These are phyloP conservation scores for Corella eumyota DNA, from an alignment of 23 tunicate genomes.

Conservation along the genomic window DNA sequence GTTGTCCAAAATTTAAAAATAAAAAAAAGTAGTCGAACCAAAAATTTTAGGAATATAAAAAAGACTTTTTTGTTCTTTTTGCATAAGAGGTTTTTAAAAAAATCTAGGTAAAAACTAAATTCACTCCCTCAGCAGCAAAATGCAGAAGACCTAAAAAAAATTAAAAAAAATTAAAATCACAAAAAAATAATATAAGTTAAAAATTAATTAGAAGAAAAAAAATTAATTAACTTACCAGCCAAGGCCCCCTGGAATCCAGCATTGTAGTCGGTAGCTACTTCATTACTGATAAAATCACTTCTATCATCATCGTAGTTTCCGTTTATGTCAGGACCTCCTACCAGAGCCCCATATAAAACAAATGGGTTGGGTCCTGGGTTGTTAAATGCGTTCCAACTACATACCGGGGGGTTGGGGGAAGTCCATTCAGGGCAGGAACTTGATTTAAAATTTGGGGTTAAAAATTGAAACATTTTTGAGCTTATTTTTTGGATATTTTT, in stretches of 20 bases:
- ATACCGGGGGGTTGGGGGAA: conserved; percentile 5
- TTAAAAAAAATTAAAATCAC: too few relatives aligned
- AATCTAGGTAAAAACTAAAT: too few relatives aligned
- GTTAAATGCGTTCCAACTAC: conserved; percentile 25
- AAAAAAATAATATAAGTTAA: too few relatives aligned
- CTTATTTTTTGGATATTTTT: too few relatives aligned
- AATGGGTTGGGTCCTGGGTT: conserved; percentile 58
- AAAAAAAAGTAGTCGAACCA: too few relatives aligned
- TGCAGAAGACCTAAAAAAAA: too few relatives aligned
- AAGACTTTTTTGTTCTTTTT: too few relatives aligned
- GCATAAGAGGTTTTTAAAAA: too few relatives aligned
- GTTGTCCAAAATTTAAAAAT: too few relatives aligned
- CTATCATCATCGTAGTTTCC: conserved; percentile 75
- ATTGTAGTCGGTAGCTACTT: conserved; percentile 93
- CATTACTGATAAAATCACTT: conserved; percentile 75
- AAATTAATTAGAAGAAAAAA: not conserved
- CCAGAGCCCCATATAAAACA: conserved; percentile 85
- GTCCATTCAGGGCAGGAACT: conserved; percentile 87
- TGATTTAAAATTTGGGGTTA: conserved; percentile 1
- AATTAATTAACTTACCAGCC: conserved; percentile 50
- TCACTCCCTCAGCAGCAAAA: too few relatives aligned
- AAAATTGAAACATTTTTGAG: too few relatives aligned
- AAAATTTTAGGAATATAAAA: too few relatives aligned
- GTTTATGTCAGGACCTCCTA: conserved; percentile 70
- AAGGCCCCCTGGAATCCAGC: conserved; percentile 94